These are phyloP conservation scores for Mobula birostris DNA, from an alignment of 2,113 vertebrate genomes.

Conservation along the genomic window DNA sequence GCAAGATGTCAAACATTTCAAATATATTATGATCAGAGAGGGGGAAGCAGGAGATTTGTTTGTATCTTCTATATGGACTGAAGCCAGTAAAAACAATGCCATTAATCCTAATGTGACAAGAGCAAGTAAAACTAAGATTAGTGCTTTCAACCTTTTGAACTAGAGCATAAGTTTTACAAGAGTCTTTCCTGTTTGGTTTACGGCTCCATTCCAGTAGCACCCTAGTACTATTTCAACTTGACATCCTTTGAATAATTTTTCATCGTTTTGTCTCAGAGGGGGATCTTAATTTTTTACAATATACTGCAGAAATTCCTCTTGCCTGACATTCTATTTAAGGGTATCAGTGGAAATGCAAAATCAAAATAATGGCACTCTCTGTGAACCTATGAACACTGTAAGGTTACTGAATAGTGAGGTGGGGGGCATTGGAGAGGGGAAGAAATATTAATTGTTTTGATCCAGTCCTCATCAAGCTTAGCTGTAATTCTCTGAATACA, in stretches of 20 bases:
- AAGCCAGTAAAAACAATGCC: conserved; percentile 53
- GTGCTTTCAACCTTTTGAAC: background rate
- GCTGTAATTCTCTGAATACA: background rate
- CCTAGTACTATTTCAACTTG: conserved; percentile 43
- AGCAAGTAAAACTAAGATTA: conserved; percentile 43
- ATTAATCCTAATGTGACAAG: conserved; percentile 49
- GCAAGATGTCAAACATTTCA: conserved; percentile 60
- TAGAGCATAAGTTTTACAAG: background rate
- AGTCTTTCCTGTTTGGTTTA: background rate
- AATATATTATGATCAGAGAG: conserved; percentile 48
- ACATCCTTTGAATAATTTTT: background rate
- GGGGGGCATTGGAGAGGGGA: background rate
- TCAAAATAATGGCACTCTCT: background rate
- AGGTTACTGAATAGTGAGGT: background rate
- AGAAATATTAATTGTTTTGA: background rate
- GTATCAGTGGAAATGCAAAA: background rate
- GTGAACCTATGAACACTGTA: background rate
- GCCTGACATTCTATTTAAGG: background rate
- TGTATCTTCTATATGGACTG: conserved; percentile 55
- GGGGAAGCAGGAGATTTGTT: conserved; percentile 37
- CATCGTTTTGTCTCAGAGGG: background rate
- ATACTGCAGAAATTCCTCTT: background rate
- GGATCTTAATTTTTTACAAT: background rate
- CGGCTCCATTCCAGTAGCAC: conserved; percentile 45
- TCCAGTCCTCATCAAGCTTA: background rate